phyloP scores from a whole-genome alignment of 2,797 vertebrate genomes.

The Cetoscarus ocellatus region DNA sequence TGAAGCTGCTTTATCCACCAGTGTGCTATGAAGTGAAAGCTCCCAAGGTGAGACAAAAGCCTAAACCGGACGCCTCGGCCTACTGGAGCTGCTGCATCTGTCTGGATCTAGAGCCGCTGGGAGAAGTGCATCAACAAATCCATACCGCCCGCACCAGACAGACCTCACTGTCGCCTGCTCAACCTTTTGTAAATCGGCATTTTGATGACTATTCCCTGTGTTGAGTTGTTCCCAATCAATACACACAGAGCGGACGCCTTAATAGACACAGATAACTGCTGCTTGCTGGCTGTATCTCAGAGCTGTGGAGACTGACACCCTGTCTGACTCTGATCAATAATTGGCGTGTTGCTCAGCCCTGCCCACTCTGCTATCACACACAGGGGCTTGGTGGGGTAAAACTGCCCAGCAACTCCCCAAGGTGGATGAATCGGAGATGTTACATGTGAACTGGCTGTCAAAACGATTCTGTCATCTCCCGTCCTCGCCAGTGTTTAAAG shows the following conservation, averaged over 20 bases:
- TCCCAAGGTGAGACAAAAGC: constrained; percentile 64
- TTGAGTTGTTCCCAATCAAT: constrained; percentile 89
- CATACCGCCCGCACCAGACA: constrained; percentile 57
- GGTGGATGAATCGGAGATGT: constrained; percentile 86
- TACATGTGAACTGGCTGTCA: constrained; percentile 90
- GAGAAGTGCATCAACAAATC: constrained; percentile 69
- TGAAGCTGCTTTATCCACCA: constrained; percentile 43
- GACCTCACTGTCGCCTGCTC: constrained; percentile 66
- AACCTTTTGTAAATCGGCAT: constrained; percentile 84
- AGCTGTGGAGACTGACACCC: constrained; percentile 82
- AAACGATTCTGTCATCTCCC: constrained; percentile 87
- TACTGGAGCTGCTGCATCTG: constrained; percentile 52
- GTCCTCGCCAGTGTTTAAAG: constrained; percentile 84
- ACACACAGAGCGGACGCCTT: constrained; percentile 83
- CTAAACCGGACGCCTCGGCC: constrained; percentile 31
- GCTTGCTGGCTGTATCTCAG: constrained; percentile 75
- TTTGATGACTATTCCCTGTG: constrained; percentile 87
- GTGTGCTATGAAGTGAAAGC: constrained; percentile 66
- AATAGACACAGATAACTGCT: constrained; percentile 85
- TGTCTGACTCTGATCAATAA: constrained; percentile 88
- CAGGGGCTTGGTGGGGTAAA: constrained; percentile 76
- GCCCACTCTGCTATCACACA: constrained; percentile 76
- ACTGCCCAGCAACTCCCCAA: constrained; percentile 84
- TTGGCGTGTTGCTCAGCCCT: constrained; percentile 64
- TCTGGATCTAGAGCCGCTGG: constrained; percentile 43